A percentile compares a stretch with the other conserved stretches of the same genome.
Conservation (phyloP, 2,888 invertebrate genomes). For the Ormia ochracea region DNA sequence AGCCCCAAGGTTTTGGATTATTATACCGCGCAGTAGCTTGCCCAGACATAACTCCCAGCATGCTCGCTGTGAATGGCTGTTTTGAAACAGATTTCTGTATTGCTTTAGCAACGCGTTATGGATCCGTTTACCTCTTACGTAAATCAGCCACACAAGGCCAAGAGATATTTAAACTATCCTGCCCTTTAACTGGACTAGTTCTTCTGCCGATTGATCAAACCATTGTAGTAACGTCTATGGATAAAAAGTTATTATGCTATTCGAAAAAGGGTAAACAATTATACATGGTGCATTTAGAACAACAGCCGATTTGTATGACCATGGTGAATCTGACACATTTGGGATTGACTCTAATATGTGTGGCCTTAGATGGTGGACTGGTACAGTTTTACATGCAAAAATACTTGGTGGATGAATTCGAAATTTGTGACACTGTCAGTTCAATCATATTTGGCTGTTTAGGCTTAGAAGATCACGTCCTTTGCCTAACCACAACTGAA, state of each 20-base stretch:
- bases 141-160: slow-evolving; percentile 85
- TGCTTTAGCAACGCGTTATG: slow-evolving; percentile 84
- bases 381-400: slow-evolving; percentile 91
- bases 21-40: slow-evolving; percentile 83
- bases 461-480: slow-evolving; percentile 95
- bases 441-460: slow-evolving; percentile 92
- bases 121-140: slow-evolving; percentile 82
- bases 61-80: slow-evolving; percentile 85
- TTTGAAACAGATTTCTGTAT: slow-evolving; percentile 94
- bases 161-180: slow-evolving; percentile 83
- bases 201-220: slow-evolving; percentile 86
- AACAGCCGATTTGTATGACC: slow-evolving; percentile 80
- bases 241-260: slow-evolving; percentile 87
- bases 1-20: slow-evolving; percentile 92
- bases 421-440: slow-evolving; percentile 82
- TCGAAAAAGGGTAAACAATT: slow-evolving; percentile 90
- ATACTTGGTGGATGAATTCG: slow-evolving; percentile 87
- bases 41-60: slow-evolving; percentile 83
- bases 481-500: slow-evolving; percentile 87
- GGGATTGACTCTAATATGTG: slow-evolving; percentile 81
- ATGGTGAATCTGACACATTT: slow-evolving; percentile 83
- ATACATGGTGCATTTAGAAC: slow-evolving; percentile 84
- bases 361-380: slow-evolving; percentile 83
- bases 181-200: slow-evolving; percentile 85
- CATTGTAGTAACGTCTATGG: slow-evolving; percentile 88